A percentile compares a stretch with the other conserved stretches of the same genome.
phyloP scores from a whole-genome alignment of 2,888 invertebrate genomes.

The Papilio demoleus region DNA sequence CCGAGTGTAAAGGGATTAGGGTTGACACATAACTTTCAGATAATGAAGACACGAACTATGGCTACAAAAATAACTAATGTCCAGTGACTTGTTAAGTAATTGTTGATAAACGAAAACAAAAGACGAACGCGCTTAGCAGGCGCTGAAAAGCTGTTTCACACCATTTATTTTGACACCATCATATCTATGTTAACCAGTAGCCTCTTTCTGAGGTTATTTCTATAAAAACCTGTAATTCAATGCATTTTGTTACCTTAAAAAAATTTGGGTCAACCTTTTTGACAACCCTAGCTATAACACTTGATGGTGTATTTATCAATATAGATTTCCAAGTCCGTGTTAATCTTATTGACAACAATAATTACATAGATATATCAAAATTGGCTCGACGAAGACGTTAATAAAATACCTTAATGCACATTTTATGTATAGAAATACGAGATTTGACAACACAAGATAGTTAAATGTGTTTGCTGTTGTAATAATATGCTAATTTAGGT shows the following conservation, averaged over 20 bases:
- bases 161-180: not conserved
- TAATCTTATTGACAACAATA: constrained; percentile 21
- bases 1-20: not conserved
- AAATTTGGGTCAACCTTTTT: not conserved
- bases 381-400: constrained; percentile 11
- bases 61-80: too few relatives aligned
- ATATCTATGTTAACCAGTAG: not conserved
- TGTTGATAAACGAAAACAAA: not conserved
- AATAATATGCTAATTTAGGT: not conserved
- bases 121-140: not conserved
- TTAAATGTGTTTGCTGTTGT: not conserved
- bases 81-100: too few relatives aligned
- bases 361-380: constrained; percentile 33
- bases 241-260: not conserved
- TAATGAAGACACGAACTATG: too few relatives aligned
- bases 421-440: not conserved
- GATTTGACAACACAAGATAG: constrained; percentile 11
- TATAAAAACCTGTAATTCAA: too few relatives aligned
- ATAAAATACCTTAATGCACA: constrained; percentile 16
- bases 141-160: not conserved
- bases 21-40: too few relatives aligned
- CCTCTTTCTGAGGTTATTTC: too few relatives aligned
- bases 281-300: not conserved
- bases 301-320: constrained; percentile 22
- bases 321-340: constrained; percentile 21